These are phyloP conservation scores for Hipparchia semele DNA, from an alignment of 2,888 invertebrate genomes.

Conservation along the genomic window DNA sequence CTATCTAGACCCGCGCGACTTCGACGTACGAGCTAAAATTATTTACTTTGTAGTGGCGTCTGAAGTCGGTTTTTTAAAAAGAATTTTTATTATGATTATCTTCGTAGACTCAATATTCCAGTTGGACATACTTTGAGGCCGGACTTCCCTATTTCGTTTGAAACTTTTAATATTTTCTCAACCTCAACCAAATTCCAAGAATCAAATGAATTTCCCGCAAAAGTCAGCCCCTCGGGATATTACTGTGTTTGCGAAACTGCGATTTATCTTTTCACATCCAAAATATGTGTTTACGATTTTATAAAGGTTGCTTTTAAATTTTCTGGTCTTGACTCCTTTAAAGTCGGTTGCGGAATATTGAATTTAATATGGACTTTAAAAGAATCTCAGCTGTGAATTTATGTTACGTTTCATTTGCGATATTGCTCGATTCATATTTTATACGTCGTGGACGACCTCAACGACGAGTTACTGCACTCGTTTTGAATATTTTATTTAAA, in stretches of 20 bases:
- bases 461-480: neutral
- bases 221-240: slow-evolving; percentile 56
- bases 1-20: no score
- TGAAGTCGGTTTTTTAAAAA: no score
- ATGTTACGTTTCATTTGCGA: slow-evolving; percentile 56
- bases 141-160: neutral
- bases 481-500: no score
- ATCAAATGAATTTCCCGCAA: slow-evolving; percentile 71
- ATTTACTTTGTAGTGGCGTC: no score
- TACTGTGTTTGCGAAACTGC: slow-evolving; percentile 60
- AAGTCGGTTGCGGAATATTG: slow-evolving; percentile 15
- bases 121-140: neutral
- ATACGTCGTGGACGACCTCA: neutral
- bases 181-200: slow-evolving; percentile 59
- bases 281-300: slow-evolving; percentile 73
- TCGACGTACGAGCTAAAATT: no score
- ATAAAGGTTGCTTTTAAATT: slow-evolving; percentile 59
- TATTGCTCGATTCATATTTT: slow-evolving; percentile 44
- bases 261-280: slow-evolving; percentile 65
- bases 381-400: slow-evolving; percentile 21
- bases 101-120: neutral
- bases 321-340: slow-evolving; percentile 49
- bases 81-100: neutral
- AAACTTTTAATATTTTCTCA: slow-evolving; percentile 67
- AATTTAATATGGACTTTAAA: slow-evolving; percentile 23